These are phyloP conservation scores for Orchesellides sinensis DNA, from an alignment of 2,888 invertebrate genomes.

Conservation along the genomic window DNA sequence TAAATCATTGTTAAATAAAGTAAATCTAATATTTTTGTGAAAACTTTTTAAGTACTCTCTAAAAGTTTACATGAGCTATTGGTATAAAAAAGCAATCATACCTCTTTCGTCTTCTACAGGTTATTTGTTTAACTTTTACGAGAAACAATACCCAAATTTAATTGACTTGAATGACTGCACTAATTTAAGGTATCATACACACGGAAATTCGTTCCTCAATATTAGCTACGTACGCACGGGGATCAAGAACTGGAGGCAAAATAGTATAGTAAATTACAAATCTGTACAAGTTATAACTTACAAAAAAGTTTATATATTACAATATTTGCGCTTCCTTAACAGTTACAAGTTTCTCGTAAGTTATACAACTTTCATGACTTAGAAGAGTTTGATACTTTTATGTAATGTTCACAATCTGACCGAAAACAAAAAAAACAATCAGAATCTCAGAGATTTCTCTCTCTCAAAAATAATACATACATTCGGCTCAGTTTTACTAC, in stretches of 20 bases:
- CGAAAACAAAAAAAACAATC: conserved; percentile 33
- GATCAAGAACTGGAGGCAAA: conserved; percentile 23
- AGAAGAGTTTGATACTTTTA: conserved; percentile 65
- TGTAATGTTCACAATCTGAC: conserved; percentile 50
- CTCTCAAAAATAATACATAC: neutral
- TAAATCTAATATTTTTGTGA: conserved; percentile 33
- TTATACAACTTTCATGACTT: conserved; percentile 63
- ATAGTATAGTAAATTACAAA: conserved; percentile 1
- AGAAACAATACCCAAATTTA: no score
- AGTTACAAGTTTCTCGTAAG: conserved; percentile 24
- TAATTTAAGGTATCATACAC: no score
- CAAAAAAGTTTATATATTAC: conserved; percentile 53
- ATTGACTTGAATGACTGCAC: no score
- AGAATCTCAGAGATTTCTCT: conserved; percentile 29
- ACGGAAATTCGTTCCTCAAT: neutral
- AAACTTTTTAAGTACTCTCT: conserved; percentile 49
- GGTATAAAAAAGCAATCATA: no score
- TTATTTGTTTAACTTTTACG: no score
- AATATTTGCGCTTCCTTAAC: conserved; percentile 47
- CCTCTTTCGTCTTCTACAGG: no score
- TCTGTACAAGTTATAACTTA: conserved; percentile 66
- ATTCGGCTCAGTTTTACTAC: neutral
- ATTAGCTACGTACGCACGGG: no score
- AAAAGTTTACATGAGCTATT: no score
- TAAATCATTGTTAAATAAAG: neutral